Evolutionary conservation across 2,113 vertebrate genomes (phyloP).

Genomic region (Ginglymostoma cirratum): DNA sequence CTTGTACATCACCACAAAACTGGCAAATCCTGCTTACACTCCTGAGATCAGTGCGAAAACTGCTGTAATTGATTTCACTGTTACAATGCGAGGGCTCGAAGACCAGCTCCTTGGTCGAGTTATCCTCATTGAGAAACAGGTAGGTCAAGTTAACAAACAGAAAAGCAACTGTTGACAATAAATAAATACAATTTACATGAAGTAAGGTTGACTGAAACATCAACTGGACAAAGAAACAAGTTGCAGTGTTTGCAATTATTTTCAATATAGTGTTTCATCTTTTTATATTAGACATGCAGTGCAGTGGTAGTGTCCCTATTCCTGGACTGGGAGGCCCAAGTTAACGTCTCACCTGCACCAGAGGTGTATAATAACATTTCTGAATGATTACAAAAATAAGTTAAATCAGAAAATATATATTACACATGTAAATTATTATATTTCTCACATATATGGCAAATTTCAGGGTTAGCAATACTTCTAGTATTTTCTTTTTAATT

Average conservation of each 20-base stretch:
- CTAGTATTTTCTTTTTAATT: background rate
- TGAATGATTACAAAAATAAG: too few relatives aligned
- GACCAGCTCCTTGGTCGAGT: slow-evolving; percentile 75
- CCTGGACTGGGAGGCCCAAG: too few relatives aligned
- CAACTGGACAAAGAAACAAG: background rate
- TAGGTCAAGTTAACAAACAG: slow-evolving; percentile 39
- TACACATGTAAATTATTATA: background rate
- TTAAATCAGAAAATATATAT: too few relatives aligned
- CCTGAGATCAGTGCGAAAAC: slow-evolving; percentile 72
- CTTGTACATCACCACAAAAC: slow-evolving; percentile 73
- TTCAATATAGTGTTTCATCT: background rate
- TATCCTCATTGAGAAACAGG: slow-evolving; percentile 73
- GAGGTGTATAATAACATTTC: too few relatives aligned
- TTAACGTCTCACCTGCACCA: too few relatives aligned
- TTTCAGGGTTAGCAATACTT: background rate
- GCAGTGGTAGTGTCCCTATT: too few relatives aligned
- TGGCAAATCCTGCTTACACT: slow-evolving; percentile 71
- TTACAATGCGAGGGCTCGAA: slow-evolving; percentile 69
- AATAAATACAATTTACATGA: background rate
- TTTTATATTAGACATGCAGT: background rate
- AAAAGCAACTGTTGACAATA: background rate
- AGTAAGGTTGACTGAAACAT: background rate
- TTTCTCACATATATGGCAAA: background rate
- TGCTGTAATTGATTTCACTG: slow-evolving; percentile 72
- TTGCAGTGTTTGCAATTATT: background rate